Base-by-base conservation (phyloP, 2,797 vertebrate genomes). In the Nasua narica region DNA sequence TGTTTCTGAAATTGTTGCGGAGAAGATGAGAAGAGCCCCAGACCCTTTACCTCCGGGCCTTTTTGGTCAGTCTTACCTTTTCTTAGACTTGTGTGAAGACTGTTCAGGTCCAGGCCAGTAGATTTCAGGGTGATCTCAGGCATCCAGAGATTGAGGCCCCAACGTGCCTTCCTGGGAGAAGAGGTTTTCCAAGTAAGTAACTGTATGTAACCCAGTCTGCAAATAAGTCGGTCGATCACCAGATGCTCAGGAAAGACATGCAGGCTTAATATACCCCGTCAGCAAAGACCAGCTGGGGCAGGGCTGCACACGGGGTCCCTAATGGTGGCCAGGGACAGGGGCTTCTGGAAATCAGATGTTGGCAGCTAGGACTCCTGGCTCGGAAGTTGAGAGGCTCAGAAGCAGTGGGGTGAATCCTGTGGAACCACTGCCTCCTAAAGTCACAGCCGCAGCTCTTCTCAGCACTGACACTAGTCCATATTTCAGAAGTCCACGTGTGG, bases 401-500 rank as follows among this genome's bases (percentile, higher is more conserved):
- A 43, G 40, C 40, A 8, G 12, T 72, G 25, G 72, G 16, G 43
- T 8, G 1, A 74, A 27, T 48, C 72, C 43, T 29, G 15, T 4
- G 2, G 18, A 18, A 74, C 43, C 4, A 12, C 70, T 16, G 3
- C 70, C 14, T 46, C 3, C 72, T 48, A 35, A n/a, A n/a, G 32
- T n/a, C 7, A 15, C 40, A 46, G 27, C 43, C 15, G 2, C 72
- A 29, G 27, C 15, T 27, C n/a, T 12, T 37, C 69, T 27, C 21
- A 18, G 27, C 15, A 5, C 18, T 29, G 15, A 29, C 5, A 4
- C 16, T 48, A 46, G 2, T 48, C 40, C 15, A 0, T 48, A 19
- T 48, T 48, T 46, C 43, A 32, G 16, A 48, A 48, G 72, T 74
- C 16, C 27, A 48, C 72, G 18, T 27, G 70, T 46, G 43, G 43